Base-by-base conservation (phyloP, 2,888 invertebrate genomes). In the Oxystoma pomonae region DNA sequence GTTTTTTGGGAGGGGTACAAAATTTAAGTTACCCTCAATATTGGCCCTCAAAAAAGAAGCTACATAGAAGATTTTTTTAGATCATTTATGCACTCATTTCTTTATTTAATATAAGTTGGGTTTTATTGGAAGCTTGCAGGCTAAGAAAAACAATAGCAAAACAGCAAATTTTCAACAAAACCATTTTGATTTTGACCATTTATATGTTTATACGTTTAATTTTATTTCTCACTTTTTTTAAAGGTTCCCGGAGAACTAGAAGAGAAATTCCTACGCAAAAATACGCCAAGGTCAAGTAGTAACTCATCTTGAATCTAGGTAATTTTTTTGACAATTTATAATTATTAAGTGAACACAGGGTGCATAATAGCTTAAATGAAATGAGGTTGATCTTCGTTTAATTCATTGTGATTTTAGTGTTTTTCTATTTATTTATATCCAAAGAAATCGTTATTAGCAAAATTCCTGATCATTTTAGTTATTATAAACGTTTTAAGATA, bases 171-270 rank as follows among this genome's bases (percentile, higher is more conserved):
- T n/a, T n/a, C n/a, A n/a, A n/a, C n/a, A n/a, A n/a, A n/a, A n/a
- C n/a, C n/a, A n/a, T n/a, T n/a, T n/a, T n/a, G n/a, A n/a, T n/a
- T n/a, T n/a, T n/a, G n/a, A n/a, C n/a, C n/a, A n/a, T n/a, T n/a
- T n/a, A n/a, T n/a, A n/a, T n/a, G n/a, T n/a, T n/a, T n/a, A n/a
- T n/a, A n/a, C n/a, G n/a, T 51, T 7, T 62, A 61, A 35, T 57
- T 62, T 59, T 61, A 65, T 67, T 69, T 57, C 59, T 61, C 60
- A 19, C 56, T 65, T 68, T 58, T 71, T 81, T 83, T 83, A 76
- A 83, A 85, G 85, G 82, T 85, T 71, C 84, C 86, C 67, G 86
- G 86, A 68, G 82, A 82, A 72, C 79, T 86, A 74, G 86, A 85
- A 73, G 85, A 85, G 69, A 83, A 83, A 72, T 86, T 85, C 79